Evolutionary conservation across 2,797 vertebrate genomes (phyloP), one percentile per base, ranked within the genome.

Genomic region (Brachymystax lenok): DNA sequence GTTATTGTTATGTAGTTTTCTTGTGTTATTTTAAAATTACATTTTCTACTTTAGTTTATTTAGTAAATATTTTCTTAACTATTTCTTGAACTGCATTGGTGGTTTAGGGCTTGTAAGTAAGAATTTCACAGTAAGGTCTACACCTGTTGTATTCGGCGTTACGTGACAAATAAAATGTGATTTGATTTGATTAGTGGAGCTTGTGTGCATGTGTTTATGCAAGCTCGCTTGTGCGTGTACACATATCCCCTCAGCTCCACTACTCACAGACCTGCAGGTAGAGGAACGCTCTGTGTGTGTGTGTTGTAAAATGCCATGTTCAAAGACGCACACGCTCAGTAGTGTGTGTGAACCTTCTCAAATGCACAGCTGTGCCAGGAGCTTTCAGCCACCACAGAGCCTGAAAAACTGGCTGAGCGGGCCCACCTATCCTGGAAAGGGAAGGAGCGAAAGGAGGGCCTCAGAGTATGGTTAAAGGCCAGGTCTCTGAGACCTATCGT

Each of bases 361-460:
- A 88, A 89, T 82, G 82, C 76, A 61, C 71, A 54, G 72, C 77
- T 82, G 85, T 85, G 88, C 88, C 88, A 86, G 87, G 85, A 87
- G 87, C 85, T 80, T 83, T 77, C 77, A 71, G 73, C 69, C 5
- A 84, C 81, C 76, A 61, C 83, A 82, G 79, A 90, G 88, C 92
- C 89, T 87, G 93, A 92, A 92, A 93, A 93, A 93, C 91, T 81
- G 88, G 92, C 87, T 80, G 56, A 77, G 82, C 80, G 67, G 75
- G 85, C 75, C 69, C 67, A 2, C 17, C 28, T 69, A 69, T 8
- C 67, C 67, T 19, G 35, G 75, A 12, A 64, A 70, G 68, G 24
- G 67, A 72, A 59, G 52, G 63, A 33, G 64, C 54, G 19, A 12
- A 54, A 82, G 64, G 35, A 54, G 63, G 33, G n/a, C 28, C 27